Base-by-base conservation (phyloP, 1,140 invertebrate genomes). In the Lamellibrachia luymesi region DNA sequence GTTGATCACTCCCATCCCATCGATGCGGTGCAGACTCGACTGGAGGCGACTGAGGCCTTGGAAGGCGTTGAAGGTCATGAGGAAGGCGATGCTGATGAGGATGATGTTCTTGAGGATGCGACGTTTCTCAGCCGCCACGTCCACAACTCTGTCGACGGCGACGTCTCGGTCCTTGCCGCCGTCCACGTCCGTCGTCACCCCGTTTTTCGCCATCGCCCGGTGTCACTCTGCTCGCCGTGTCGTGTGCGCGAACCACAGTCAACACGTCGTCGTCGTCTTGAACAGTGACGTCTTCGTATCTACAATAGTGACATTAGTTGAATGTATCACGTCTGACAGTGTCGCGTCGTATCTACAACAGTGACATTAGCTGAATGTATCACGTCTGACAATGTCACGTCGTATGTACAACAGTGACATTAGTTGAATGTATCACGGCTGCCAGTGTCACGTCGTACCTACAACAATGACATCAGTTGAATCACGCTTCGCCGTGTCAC, bases 61-160 rank as follows among this genome's bases (percentile, higher is more conserved):
- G 93, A 95, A 96, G 50, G 95, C 94, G 4, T 95, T 96, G 93
- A 96, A 96, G n/a, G 95, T 93, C 93, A 95, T 95, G 25, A 95
- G 92, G 92, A 96, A 96, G 8, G 94, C 95, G 17, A 95, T 91
- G 93, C 95, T 95, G 90, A 96, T 93, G 8, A 95, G 94, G 4
- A 95, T 17, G 80, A 95, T 93, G 90, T 96, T 96, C 92, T 95
- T 95, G 7, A 95, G 89, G 64, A 93, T 93, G 50, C 50, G 50
- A 4, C 93, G 91, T 50, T 51, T 92, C 93, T 93, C 91, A 2
- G 89, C 50, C 10, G 22, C 90, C 64, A 38, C 50, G 92, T 92
- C 50, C 27, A 64, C 51, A 27, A 38, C 51, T 10, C 13, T 92
- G 50, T 92, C 51, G 89, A 51, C 92, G 89, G 49, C 92, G 22